phyloP scores from a whole-genome alignment of 2,113 vertebrate species.

The Acrocephalus arundinaceus region DNA sequence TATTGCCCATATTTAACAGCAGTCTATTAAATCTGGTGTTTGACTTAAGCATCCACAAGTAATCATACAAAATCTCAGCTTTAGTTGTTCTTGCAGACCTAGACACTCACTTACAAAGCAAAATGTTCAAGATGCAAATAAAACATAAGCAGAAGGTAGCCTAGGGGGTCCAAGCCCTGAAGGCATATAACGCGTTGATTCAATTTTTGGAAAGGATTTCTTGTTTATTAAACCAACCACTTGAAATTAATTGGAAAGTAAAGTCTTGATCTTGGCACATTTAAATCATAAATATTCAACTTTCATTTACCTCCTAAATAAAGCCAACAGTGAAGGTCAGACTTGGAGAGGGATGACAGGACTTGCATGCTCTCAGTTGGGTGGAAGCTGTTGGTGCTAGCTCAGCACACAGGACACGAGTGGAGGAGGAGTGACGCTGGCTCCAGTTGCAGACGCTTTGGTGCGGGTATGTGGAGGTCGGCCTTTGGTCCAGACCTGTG shows the following conservation, averaged over 20 bases:
- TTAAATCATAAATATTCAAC: conserved; percentile 21
- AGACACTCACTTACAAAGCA: background rate
- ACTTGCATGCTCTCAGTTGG: background rate
- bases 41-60: background rate
- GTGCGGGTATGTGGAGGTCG: fast-evolving
- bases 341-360: background rate
- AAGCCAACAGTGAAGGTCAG: background rate
- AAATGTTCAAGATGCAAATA: background rate
- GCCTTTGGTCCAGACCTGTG: conserved; percentile 8
- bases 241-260: conserved; percentile 22
- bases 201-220: conserved; percentile 23
- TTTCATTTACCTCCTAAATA: background rate
- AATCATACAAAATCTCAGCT: background rate
- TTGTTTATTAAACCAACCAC: conserved; percentile 23
- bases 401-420: background rate
- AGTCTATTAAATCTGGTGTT: background rate
- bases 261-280: conserved; percentile 25
- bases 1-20: background rate
- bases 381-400: background rate
- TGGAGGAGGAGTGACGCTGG: background rate
- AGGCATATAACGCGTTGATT: background rate
- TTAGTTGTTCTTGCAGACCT: background rate
- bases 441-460: background rate
- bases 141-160: background rate
- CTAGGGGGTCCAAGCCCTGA: background rate